Percentiles rank a stretch among this genome's conserved stretches.
phyloP scores from a whole-genome alignment of 2,888 invertebrate genomes.

The Caenorhabditis zanzibari region DNA sequence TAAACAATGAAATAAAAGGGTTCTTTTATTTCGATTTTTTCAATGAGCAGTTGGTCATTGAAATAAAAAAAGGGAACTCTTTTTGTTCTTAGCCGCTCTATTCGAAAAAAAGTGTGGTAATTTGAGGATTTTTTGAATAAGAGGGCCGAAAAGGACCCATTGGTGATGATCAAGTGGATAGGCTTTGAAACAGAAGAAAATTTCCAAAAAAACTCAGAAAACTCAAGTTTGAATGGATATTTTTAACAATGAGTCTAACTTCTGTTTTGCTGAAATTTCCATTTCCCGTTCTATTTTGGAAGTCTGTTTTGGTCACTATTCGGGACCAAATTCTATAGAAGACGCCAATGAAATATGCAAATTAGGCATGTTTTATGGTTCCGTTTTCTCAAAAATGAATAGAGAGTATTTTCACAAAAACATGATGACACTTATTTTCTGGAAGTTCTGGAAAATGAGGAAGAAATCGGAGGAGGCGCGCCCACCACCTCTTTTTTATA shows the following conservation, averaged over 20 bases:
- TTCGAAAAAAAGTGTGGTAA: not conserved
- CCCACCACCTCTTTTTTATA: not conserved
- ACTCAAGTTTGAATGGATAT: too few species aligned
- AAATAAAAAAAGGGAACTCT: not conserved
- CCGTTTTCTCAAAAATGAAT: not conserved
- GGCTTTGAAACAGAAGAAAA: too few species aligned
- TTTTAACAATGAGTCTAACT: too few species aligned
- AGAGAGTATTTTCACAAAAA: too few species aligned
- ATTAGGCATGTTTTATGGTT: conserved; percentile 5
- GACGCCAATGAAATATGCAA: conserved; percentile 13
- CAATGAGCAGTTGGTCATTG: not conserved
- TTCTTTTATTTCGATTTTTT: not conserved
- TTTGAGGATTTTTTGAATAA: not conserved
- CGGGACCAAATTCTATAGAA: not conserved
- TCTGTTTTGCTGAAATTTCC: too few species aligned
- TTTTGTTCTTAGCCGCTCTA: not conserved
- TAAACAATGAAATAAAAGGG: conserved; percentile 16
- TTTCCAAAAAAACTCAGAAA: too few species aligned
- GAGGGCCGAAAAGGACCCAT: too few species aligned
- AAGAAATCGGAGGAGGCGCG: not conserved
- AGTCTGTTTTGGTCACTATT: not conserved
- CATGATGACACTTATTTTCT: too few species aligned
- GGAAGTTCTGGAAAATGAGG: too few species aligned
- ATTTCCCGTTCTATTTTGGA: too few species aligned
- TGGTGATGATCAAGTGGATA: too few species aligned